These are phyloP conservation scores for Trichogramma pretiosum DNA, from an alignment of 1,140 invertebrate genomes.

Conservation along the genomic window DNA sequence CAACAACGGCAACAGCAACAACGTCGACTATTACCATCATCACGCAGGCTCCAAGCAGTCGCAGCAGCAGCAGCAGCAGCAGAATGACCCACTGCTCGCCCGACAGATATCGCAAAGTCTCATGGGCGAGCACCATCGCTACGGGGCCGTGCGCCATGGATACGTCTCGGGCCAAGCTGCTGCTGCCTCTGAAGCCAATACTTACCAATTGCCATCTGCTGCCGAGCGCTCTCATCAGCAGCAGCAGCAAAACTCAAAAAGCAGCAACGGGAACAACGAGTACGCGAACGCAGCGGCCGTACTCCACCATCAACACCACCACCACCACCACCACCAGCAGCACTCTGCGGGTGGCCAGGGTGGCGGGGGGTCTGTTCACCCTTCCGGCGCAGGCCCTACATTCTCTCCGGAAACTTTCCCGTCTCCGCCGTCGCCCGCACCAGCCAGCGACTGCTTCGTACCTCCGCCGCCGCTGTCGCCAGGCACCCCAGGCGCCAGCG, in stretches of 20 bases:
- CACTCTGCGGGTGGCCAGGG: background rate
- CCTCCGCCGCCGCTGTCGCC: slow-evolving; percentile 41
- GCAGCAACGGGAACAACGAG: slow-evolving; percentile 17
- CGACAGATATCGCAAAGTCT: slow-evolving; percentile 17
- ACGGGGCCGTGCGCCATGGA: too few relatives aligned
- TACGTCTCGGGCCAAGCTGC: too few relatives aligned
- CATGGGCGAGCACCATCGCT: slow-evolving; percentile 23
- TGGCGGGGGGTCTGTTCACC: background rate
- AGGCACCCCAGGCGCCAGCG: slow-evolving; percentile 37
- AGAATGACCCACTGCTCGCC: too few relatives aligned
- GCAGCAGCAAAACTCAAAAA: background rate
- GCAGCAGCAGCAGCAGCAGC: slow-evolving; percentile 20
- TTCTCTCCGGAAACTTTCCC: slow-evolving; percentile 40
- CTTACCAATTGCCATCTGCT: slow-evolving; percentile 12
- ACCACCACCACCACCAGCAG: background rate
- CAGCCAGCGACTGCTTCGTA: slow-evolving; percentile 39
- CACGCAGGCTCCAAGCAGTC: slow-evolving; percentile 21
- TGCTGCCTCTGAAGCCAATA: too few relatives aligned
- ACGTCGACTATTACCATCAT: slow-evolving; percentile 22
- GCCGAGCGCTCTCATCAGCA: background rate
- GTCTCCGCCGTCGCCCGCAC: slow-evolving; percentile 41
- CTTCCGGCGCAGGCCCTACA: slow-evolving; percentile 14
- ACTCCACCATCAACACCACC: slow-evolving; percentile 6
- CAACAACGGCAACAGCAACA: slow-evolving; percentile 15
- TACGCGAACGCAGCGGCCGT: slow-evolving; percentile 25